These are phyloP conservation scores for Albula goreensis DNA, from an alignment of 2,113 vertebrate genomes.

Conservation along the genomic window DNA sequence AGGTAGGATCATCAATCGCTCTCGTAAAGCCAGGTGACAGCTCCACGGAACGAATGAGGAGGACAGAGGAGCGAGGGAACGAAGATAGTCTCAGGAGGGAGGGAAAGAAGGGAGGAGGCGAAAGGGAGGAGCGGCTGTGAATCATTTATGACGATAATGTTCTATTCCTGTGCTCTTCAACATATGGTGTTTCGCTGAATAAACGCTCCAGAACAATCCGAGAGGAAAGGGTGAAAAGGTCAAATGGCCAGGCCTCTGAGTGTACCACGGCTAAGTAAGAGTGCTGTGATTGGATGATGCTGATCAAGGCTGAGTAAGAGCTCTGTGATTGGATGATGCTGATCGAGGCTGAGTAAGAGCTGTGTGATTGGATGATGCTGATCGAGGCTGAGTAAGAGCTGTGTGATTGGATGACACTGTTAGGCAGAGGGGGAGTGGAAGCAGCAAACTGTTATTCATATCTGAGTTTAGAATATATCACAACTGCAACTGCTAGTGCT, in stretches of 20 bases:
- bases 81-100: neutral
- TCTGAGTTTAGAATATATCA: too few species aligned
- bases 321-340: too few species aligned
- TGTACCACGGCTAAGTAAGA: too few species aligned
- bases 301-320: too few species aligned
- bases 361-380: too few species aligned
- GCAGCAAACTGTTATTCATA: too few species aligned
- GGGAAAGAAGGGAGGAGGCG: neutral
- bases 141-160: slow-evolving; percentile 21
- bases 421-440: too few species aligned
- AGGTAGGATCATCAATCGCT: neutral
- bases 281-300: too few species aligned
- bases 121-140: neutral
- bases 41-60: neutral
- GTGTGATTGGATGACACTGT: too few species aligned
- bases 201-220: neutral
- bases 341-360: too few species aligned
- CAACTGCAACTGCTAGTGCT: too few species aligned
- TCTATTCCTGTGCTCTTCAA: slow-evolving; percentile 15
- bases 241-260: neutral
- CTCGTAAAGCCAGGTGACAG: neutral
- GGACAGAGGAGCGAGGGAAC: neutral
- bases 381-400: too few species aligned
- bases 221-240: slow-evolving; percentile 5
- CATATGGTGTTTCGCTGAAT: neutral